Conservation (phyloP, 1,140 invertebrate species). For the Drosophila sp. region DNA sequence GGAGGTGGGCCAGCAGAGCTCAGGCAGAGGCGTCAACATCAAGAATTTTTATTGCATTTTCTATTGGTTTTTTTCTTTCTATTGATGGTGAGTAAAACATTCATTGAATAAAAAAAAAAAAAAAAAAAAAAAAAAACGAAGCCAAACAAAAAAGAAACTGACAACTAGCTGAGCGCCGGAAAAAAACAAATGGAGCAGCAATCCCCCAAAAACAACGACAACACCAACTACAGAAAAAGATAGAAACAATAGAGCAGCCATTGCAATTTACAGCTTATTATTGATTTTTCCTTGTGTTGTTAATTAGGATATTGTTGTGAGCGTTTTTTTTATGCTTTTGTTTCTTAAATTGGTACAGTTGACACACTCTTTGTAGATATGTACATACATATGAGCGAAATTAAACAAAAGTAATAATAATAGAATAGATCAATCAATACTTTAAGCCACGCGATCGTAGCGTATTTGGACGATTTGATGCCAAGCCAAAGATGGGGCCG, state of each 20-base stretch:
- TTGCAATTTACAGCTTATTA: constrained; percentile 10
- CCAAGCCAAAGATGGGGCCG: constrained; percentile 38
- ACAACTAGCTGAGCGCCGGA: background rate
- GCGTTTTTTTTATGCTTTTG: background rate
- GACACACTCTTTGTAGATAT: constrained; percentile 8
- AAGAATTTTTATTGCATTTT: constrained; percentile 12
- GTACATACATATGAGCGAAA: constrained; percentile 16
- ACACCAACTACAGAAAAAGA: background rate
- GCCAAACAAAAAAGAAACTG: background rate
- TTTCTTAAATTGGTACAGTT: constrained; percentile 18
- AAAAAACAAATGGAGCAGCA: constrained; percentile 6
- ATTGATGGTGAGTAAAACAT: constrained; percentile 20
- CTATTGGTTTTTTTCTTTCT: constrained; percentile 13
- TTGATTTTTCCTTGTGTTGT: constrained; percentile 17
- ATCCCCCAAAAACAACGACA: background rate
- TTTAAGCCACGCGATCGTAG: constrained; percentile 75
- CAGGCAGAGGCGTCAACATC: constrained; percentile 8
- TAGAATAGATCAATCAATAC: constrained; percentile 53
- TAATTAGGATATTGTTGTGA: constrained; percentile 9
- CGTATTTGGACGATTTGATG: constrained; percentile 57
- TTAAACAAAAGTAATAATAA: background rate
- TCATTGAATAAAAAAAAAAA: constrained; percentile 19
- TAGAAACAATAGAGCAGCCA: background rate
- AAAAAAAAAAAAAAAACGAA: background rate
- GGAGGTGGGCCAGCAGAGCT: background rate